Percentiles rank a stretch among this genome's conserved stretches.
Conservation (phyloP, 2,888 invertebrate genomes). For the Rugalucina vietnamica region DNA sequence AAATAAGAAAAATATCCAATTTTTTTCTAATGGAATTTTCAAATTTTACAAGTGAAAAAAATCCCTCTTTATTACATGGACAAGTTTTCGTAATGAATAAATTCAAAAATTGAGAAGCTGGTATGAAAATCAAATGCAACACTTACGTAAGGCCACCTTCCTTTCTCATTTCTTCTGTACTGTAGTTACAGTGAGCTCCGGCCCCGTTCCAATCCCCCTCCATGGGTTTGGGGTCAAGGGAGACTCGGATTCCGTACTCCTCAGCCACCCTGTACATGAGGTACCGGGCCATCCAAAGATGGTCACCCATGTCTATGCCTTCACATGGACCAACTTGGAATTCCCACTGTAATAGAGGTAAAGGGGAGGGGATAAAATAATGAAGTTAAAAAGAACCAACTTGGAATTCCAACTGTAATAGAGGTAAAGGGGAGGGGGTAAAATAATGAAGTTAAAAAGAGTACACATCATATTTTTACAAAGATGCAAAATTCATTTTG, state of each 20-base stretch:
- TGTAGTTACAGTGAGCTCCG: constrained; percentile 98
- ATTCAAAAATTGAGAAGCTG: not conserved
- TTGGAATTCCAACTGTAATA: not conserved
- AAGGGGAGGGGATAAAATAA: not conserved
- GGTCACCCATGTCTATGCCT: constrained; percentile 88
- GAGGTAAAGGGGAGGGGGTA: not conserved
- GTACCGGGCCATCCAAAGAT: constrained; percentile 85
- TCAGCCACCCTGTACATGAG: constrained; percentile 85
- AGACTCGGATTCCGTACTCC: constrained; percentile 85
- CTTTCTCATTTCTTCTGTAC: constrained; percentile 95
- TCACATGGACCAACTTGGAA: constrained; percentile 94
- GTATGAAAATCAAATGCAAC: not conserved
- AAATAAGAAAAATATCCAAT: not conserved
- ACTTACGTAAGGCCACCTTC: constrained; percentile 80
- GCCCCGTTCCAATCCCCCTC: constrained; percentile 86
- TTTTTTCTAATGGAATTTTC: no score
- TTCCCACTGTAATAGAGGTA: not conserved
- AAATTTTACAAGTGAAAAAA: no score
- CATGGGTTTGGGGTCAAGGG: constrained; percentile 85
- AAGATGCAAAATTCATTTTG: not conserved
- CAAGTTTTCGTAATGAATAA: not conserved
- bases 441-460: not conserved
- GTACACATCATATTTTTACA: not conserved
- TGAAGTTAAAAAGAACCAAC: not conserved
- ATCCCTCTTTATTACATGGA: not conserved